Evolutionary conservation across 2,113 vertebrate species (phyloP), one percentile per base, ranked within the genome.

Genomic region (Actinemys pallida): DNA sequence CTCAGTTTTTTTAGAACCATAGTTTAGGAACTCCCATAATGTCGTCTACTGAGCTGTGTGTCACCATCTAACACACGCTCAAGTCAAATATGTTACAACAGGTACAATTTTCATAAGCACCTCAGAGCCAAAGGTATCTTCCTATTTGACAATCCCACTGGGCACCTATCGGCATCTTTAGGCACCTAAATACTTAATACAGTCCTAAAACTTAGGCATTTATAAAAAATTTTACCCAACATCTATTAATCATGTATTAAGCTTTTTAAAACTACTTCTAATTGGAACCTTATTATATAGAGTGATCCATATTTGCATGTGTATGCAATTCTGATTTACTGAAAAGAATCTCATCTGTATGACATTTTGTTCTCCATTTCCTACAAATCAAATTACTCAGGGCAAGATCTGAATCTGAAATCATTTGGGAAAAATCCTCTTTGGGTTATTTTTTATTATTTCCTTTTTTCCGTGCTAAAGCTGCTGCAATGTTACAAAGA

Each of bases 331-430:
- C 57, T 52, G 20, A 86, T 82, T 35, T 81, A 91, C 54, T n/a
- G 85, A 88, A 89, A 88, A 86, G 49, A 81, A 72, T 83, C 84
- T 82, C 72, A 85, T 45, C 83, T 42, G 35, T 88, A 94, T 57
- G 52, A 85, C 19, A 42, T 57, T 86, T 84, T 86, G 56, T 45
- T 94, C 56, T 84, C 59, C 35, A 39, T 92, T 92, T 89, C 89
- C 83, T 88, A 62, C 82, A 94, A 93, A 80, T 79, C 84, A 84
- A 83, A 89, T 93, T 92, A 91, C 75, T 83, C 19, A 57, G 82
- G 89, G 56, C 76, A 19, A 87, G 88, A 96, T 89, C 94, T 85
- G 87, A 93, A 88, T 90, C 92, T 49, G 62, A 88, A 94, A 94
- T 85, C 89, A 83, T 56, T 93, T 92, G 86, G 88, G 94, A 62